A percentile compares a stretch with the other conserved stretches of the same genome.
Evolutionary conservation across 2,113 vertebrate genomes (phyloP).

Genomic region (Oreocharis arfaki): DNA sequence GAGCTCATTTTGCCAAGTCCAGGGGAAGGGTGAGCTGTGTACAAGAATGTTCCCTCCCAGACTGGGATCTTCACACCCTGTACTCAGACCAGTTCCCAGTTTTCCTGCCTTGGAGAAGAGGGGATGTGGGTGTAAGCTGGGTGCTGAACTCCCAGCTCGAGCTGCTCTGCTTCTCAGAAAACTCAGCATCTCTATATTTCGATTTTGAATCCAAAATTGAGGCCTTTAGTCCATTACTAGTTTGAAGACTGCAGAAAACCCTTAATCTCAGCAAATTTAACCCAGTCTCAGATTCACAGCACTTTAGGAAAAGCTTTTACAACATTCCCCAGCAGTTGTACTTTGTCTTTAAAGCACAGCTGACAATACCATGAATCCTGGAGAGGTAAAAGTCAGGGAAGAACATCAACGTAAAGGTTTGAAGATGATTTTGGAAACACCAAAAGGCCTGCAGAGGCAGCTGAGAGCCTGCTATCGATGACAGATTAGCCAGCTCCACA

Average conservation of each 20-base stretch:
- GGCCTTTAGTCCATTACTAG: not conserved
- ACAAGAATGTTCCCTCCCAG: not conserved
- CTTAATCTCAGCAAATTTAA: not conserved
- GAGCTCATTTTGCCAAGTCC: not conserved
- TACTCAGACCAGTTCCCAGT: not conserved
- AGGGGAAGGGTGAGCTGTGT: conserved; percentile 35
- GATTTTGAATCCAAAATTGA: not conserved
- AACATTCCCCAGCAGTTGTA: not conserved
- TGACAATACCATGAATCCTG: not conserved
- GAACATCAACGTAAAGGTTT: not conserved
- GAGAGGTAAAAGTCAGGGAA: not conserved
- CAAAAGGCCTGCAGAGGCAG: not conserved
- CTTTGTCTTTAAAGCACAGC: not conserved
- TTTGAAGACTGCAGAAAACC: not conserved
- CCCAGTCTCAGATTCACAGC: not conserved
- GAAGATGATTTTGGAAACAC: not conserved
- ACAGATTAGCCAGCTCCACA: not conserved
- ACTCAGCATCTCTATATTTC: not conserved
- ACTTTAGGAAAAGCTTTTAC: not conserved
- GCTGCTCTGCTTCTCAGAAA: not conserved
- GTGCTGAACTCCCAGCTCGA: not conserved
- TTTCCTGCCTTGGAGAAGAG: not conserved
- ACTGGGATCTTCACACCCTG: not conserved
- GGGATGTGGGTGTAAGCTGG: not conserved
- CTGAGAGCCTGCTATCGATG: not conserved